Evolutionary conservation across 2,797 vertebrate genomes (phyloP).

Genomic region (Paratrypauchen microcephalus): DNA sequence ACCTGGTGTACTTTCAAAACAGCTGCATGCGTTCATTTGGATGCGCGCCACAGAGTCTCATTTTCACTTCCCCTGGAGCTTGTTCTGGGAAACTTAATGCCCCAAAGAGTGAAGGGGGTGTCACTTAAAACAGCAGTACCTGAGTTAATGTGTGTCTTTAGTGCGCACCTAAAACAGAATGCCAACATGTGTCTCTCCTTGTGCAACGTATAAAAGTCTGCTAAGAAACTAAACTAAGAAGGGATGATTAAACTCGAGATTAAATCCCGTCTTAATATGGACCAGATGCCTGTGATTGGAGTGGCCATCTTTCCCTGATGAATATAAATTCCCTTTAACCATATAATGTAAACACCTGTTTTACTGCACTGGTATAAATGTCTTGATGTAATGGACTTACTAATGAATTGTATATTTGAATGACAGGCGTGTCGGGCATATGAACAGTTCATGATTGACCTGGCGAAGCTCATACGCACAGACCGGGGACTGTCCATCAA

Average conservation of each 20-base stretch:
- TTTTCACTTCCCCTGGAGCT: slow-evolving; percentile 27
- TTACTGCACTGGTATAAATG: slow-evolving; percentile 13
- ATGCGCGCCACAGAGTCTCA: slow-evolving; percentile 16
- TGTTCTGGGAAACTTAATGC: slow-evolving; percentile 17
- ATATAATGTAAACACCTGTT: slow-evolving; percentile 28
- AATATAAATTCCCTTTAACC: slow-evolving; percentile 34
- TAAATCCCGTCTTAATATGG: slow-evolving; percentile 26
- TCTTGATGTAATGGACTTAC: neutral
- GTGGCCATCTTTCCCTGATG: slow-evolving; percentile 30
- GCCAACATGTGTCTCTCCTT: neutral
- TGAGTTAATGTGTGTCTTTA: slow-evolving; percentile 18
- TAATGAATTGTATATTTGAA: slow-evolving; percentile 27
- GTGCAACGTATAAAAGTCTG: slow-evolving; percentile 17
- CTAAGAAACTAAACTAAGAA: slow-evolving; percentile 21
- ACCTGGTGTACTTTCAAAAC: slow-evolving; percentile 10
- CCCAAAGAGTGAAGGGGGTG: slow-evolving; percentile 7
- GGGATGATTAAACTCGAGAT: slow-evolving; percentile 42
- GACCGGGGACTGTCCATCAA: slow-evolving; percentile 78
- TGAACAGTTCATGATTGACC: slow-evolving; percentile 88
- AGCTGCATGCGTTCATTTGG: slow-evolving; percentile 33
- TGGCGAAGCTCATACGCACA: slow-evolving; percentile 85
- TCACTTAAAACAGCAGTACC: slow-evolving; percentile 18
- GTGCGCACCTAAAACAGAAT: slow-evolving; percentile 10
- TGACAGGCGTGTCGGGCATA: slow-evolving; percentile 89
- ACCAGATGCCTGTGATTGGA: slow-evolving; percentile 55